Percentiles rank a stretch among this genome's conserved stretches.
phyloP scores from a whole-genome alignment of 2,797 vertebrate genomes.

The Notamacropus eugenii region DNA sequence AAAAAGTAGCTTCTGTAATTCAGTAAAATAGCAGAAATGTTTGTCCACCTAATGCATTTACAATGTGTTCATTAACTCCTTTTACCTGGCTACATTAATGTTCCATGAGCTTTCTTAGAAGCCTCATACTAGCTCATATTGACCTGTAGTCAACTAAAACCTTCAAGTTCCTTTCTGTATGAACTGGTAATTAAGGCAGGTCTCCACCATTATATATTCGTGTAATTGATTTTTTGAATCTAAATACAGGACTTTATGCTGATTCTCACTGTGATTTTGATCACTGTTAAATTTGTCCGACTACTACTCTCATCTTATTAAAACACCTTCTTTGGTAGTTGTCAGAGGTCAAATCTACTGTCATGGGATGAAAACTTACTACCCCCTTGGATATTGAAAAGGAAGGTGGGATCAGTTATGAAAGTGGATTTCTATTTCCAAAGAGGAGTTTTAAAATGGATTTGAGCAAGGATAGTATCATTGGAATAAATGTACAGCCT shows the following conservation, averaged over 20 bases:
- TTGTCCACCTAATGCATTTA: background rate
- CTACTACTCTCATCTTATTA: background rate
- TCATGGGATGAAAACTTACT: background rate
- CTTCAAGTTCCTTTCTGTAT: background rate
- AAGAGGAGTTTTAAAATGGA: background rate
- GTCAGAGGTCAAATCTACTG: background rate
- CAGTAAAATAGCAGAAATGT: background rate
- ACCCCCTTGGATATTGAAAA: too few species aligned
- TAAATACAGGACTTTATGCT: background rate
- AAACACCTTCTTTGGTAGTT: background rate
- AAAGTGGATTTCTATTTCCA: background rate
- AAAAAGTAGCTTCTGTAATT: background rate
- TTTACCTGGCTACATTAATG: background rate
- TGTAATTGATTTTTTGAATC: background rate
- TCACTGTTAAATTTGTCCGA: background rate
- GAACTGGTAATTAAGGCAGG: background rate
- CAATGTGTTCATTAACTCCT: background rate
- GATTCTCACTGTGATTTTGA: background rate
- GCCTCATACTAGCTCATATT: background rate
- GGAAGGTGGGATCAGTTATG: background rate
- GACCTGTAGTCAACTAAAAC: background rate
- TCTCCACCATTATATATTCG: background rate
- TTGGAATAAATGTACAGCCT: background rate
- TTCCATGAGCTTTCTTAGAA: background rate
- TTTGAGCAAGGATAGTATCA: background rate